Evolutionary conservation across 2,888 invertebrate species (phyloP).

Genomic region (Amorpha juglandis): DNA sequence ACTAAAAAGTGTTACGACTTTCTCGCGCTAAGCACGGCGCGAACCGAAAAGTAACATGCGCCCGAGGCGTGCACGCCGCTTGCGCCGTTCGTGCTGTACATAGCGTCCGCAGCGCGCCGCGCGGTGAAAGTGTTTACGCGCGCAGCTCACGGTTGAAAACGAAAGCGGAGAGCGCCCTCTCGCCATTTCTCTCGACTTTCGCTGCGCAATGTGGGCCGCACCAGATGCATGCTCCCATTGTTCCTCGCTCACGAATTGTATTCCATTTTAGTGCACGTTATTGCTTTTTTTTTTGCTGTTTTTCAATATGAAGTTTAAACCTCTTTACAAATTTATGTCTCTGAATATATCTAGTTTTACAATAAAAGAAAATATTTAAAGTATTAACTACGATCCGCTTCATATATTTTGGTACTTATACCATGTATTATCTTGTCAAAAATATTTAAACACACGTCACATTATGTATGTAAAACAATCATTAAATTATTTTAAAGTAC

Average conservation of each 20-base stretch:
- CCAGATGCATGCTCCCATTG: constrained; percentile 78
- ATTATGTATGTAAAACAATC: no score
- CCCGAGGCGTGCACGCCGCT: constrained; percentile 67
- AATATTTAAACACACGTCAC: no score
- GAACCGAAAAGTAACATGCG: constrained; percentile 70
- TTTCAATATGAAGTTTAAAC: background rate
- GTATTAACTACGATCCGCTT: background rate
- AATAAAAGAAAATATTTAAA: background rate
- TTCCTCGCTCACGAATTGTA: constrained; percentile 50
- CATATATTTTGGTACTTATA: background rate
- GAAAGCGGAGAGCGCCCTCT: constrained; percentile 83
- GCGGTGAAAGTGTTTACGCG: constrained; percentile 80
- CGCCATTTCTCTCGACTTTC: constrained; percentile 84
- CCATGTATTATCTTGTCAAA: no score
- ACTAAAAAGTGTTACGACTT: constrained; percentile 83
- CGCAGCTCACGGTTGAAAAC: constrained; percentile 78
- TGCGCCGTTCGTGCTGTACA: constrained; percentile 61
- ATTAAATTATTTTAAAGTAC: no score
- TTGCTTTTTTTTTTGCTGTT: background rate
- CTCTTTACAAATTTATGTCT: background rate
- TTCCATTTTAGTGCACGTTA: constrained; percentile 14
- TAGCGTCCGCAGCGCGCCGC: constrained; percentile 45
- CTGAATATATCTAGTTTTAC: no score
- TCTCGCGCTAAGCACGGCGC: constrained; percentile 70
- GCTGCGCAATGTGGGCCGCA: constrained; percentile 78